Evolutionary conservation across 1,140 invertebrate genomes (phyloP), one percentile per base, ranked within the genome.

Genomic region (Bombus waltoni): DNA sequence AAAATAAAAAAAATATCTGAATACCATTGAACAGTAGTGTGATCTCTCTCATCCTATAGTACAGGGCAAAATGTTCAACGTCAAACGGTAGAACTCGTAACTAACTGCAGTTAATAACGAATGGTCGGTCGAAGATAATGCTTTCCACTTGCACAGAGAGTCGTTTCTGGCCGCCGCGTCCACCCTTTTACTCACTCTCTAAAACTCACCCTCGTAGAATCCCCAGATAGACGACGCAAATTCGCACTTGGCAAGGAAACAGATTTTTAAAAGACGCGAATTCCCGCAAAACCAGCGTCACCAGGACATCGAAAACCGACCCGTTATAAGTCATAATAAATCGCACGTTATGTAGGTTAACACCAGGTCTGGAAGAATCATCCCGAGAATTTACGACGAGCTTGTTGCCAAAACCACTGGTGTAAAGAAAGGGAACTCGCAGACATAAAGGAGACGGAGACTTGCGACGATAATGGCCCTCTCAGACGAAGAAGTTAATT

Each of bases 331-430:
- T 80, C 76, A 81, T 79, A 84, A 90, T 90, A 91, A 91, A 91
- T 91, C 83, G 80, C 42, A 28, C 40, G 44, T 91, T 89, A 91
- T 89, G 78, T 92, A 83, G 85, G 89, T 90, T 92, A 89, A 89
- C 86, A 86, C 83, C 38, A 35, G 53, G 28, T 4, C 59, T 73
- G 79, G 73, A 87, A 87, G 91, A 92, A 92, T 92, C 88, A 91
- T 92, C 70, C 74, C 66, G 79, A 32, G 83, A 92, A 92, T 92
- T 92, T 89, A 92, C 86, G 87, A 66, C 44, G 75, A 77, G 86
- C 73, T 86, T 89, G 91, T 92, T 91, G 91, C 91, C 91, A 92
- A 92, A 90, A 92, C 84, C 83, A 42, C 44, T 73, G 72, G 77
- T 78, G 76, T 68, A 86, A 91, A 89, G 86, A 88, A 91, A 72